These are phyloP conservation scores for Stigmatopora argus DNA, from an alignment of 2,113 vertebrate genomes.

Conservation along the genomic window DNA sequence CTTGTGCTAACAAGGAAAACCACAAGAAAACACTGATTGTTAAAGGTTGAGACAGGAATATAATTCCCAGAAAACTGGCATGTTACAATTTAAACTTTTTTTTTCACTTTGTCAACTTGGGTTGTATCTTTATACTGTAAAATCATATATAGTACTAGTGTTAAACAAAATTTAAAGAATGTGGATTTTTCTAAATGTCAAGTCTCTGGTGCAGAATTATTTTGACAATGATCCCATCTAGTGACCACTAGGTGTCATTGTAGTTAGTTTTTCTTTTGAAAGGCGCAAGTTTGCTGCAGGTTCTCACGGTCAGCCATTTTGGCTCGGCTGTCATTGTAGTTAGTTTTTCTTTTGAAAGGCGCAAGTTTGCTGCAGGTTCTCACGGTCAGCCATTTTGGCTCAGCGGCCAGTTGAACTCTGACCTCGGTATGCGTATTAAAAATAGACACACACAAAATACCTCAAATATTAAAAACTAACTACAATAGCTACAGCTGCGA, in stretches of 20 bases:
- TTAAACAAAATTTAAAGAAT: too few relatives aligned
- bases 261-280: background rate
- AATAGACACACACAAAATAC: too few relatives aligned
- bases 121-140: too few relatives aligned
- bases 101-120: too few relatives aligned
- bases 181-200: background rate
- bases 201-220: too few relatives aligned
- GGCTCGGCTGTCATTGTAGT: background rate
- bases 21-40: background rate
- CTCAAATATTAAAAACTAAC: too few relatives aligned
- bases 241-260: slow-evolving; percentile 17
- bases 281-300: slow-evolving; percentile 4
- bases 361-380: slow-evolving; percentile 19
- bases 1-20: background rate
- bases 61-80: background rate
- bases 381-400: slow-evolving; percentile 48
- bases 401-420: background rate
- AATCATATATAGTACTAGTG: too few relatives aligned
- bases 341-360: background rate
- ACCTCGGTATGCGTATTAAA: too few relatives aligned
- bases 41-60: background rate
- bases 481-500: too few relatives aligned
- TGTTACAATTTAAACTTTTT: background rate
- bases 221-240: slow-evolving; percentile 40
- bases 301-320: slow-evolving; percentile 52